These are phyloP conservation scores for Microchrysa polita DNA, from an alignment of 2,888 invertebrate genomes.

Conservation along the genomic window DNA sequence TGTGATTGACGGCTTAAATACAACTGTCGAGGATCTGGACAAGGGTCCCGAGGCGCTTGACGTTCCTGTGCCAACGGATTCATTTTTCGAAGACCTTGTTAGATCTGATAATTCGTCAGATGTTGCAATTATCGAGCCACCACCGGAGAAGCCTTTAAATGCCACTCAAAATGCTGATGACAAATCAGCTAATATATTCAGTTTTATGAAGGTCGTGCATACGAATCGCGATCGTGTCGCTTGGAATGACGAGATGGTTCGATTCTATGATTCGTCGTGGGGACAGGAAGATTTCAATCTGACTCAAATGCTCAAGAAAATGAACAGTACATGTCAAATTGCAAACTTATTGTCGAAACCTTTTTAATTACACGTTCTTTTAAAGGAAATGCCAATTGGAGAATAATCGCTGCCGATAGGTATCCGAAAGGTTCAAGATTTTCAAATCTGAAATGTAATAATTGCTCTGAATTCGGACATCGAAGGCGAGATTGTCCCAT, in stretches of 20 bases:
- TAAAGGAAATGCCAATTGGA: slow-evolving; percentile 56
- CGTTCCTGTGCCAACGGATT: not conserved
- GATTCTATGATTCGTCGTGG: slow-evolving; percentile 74
- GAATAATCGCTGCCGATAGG: slow-evolving; percentile 58
- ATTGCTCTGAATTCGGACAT: slow-evolving; percentile 74
- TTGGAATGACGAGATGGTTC: slow-evolving; percentile 68
- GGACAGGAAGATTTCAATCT: slow-evolving; percentile 72
- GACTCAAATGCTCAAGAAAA: slow-evolving; percentile 68
- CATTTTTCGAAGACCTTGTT: not conserved
- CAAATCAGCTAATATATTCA: not conserved
- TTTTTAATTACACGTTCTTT: not conserved
- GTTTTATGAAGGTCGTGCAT: slow-evolving; percentile 12
- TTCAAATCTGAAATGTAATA: slow-evolving; percentile 67
- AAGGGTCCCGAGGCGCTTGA: not conserved
- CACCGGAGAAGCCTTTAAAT: not conserved
- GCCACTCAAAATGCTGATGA: not conserved
- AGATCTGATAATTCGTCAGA: not conserved
- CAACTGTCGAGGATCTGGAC: not conserved
- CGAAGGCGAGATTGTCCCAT: slow-evolving; percentile 69
- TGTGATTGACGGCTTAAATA: slow-evolving; percentile 17
- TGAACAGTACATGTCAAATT: slow-evolving; percentile 69
- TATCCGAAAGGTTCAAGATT: slow-evolving; percentile 54
- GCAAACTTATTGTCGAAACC: not conserved
- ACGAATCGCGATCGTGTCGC: slow-evolving; percentile 54
- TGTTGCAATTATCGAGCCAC: not conserved